Conservation (phyloP, 2,797 vertebrate species). For the Erethizon dorsatum region DNA sequence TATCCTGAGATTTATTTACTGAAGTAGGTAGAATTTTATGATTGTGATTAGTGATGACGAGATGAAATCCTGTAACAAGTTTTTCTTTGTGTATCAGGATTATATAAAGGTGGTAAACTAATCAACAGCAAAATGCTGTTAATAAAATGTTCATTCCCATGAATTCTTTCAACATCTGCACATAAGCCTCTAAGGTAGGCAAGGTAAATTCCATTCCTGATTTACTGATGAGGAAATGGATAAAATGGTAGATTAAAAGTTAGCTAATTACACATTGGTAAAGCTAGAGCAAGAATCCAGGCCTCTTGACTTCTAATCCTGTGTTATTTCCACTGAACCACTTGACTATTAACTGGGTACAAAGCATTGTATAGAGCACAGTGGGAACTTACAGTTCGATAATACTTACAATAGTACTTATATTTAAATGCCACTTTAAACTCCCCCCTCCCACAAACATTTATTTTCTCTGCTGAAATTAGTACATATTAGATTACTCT, state of each 20-base stretch:
- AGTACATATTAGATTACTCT: conserved; percentile 85
- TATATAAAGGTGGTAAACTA: conserved; percentile 55
- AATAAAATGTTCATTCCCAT: conserved; percentile 55
- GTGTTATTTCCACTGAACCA: conserved; percentile 76
- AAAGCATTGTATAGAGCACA: conserved; percentile 74
- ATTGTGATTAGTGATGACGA: conserved; percentile 60
- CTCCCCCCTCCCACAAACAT: conserved; percentile 83
- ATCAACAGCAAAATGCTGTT: conserved; percentile 60
- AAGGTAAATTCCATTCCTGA: conserved; percentile 52
- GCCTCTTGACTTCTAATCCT: conserved; percentile 75
- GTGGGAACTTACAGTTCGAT: conserved; percentile 80
- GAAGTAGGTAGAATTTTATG: conserved; percentile 54
- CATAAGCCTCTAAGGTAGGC: conserved; percentile 34
- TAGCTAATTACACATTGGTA: conserved; percentile 72
- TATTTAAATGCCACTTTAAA: conserved; percentile 84
- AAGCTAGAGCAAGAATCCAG: conserved; percentile 66
- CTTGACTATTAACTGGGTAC: conserved; percentile 75
- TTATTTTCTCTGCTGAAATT: conserved; percentile 84
- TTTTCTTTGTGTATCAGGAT: conserved; percentile 57
- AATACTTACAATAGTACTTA: conserved; percentile 82
- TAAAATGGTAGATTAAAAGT: conserved; percentile 72
- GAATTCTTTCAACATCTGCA: conserved; percentile 62
- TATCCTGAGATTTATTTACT: conserved; percentile 59
- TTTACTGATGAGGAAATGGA: conserved; percentile 68
- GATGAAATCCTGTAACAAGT: conserved; percentile 47